A percentile compares a stretch with the other conserved stretches of the same genome.
These are phyloP conservation scores for Cryptocheilus praepositus DNA, from an alignment of 2,888 invertebrate species.

Conservation along the genomic window DNA sequence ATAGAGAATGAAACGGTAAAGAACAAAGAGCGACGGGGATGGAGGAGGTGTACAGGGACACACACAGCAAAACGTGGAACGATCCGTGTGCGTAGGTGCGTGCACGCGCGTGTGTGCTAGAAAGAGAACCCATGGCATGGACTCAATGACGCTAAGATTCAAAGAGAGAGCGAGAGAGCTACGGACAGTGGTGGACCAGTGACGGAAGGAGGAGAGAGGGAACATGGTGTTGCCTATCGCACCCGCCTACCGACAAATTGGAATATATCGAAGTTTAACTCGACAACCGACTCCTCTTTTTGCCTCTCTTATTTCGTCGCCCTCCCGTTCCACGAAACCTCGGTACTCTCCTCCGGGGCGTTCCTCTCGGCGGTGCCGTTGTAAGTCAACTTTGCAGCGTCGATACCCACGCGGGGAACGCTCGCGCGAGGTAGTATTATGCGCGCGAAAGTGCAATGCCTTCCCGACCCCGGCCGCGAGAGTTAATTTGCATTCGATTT, in stretches of 20 bases:
- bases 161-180: constrained; percentile 9
- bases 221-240: constrained; percentile 13
- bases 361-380: too few species aligned
- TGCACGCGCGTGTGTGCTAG: neutral
- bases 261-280: constrained; percentile 38
- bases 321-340: constrained; percentile 12
- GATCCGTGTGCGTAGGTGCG: neutral
- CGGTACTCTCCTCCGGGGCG: constrained; percentile 1
- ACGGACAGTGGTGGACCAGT: neutral
- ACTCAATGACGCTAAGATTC: neutral
- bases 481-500: constrained; percentile 44
- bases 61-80: neutral
- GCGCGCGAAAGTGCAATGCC: neutral
- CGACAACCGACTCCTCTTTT: constrained; percentile 2
- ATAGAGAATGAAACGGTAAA: neutral
- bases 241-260: constrained; percentile 36
- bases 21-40: neutral
- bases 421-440: too few species aligned
- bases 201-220: neutral
- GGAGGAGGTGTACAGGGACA: neutral
- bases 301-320: neutral
- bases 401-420: constrained; percentile 3
- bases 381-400: too few species aligned
- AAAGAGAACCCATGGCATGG: neutral
- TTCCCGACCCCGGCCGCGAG: constrained; percentile 7